Evolutionary conservation across 2,113 vertebrate species (phyloP).

Genomic region (Chionodraco myersi): DNA sequence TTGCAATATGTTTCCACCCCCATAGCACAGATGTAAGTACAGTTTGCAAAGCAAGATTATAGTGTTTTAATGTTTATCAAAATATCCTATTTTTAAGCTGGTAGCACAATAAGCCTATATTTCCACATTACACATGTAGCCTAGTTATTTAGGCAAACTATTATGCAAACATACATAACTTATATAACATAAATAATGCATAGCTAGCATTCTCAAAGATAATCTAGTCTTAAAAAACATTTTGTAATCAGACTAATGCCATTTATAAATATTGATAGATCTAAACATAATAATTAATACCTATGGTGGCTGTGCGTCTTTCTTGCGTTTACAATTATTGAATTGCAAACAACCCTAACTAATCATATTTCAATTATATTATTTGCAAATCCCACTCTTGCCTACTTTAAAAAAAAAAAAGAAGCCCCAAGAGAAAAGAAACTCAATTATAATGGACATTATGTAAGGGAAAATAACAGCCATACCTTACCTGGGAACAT

Average conservation of each 20-base stretch:
- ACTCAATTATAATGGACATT: not conserved
- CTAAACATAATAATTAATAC: not conserved
- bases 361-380: no score
- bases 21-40: not conserved
- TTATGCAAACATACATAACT: not conserved
- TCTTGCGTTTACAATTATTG: not conserved
- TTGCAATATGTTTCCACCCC: not conserved
- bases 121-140: not conserved
- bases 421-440: not conserved
- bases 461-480: not conserved
- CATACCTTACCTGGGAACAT: slow-evolving; percentile 21
- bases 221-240: not conserved
- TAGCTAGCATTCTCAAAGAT: not conserved
- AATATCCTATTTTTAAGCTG: not conserved
- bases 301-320: not conserved
- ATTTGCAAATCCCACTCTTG: not conserved
- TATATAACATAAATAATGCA: not conserved
- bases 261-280: not conserved
- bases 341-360: not conserved
- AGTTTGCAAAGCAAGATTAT: not conserved
- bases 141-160: not conserved
- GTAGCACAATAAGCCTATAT: not conserved
- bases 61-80: not conserved
- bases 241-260: not conserved
- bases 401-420: not conserved